These are phyloP conservation scores for Scophthalmus maximus DNA, from an alignment of 2,113 vertebrate species.

Conservation along the genomic window DNA sequence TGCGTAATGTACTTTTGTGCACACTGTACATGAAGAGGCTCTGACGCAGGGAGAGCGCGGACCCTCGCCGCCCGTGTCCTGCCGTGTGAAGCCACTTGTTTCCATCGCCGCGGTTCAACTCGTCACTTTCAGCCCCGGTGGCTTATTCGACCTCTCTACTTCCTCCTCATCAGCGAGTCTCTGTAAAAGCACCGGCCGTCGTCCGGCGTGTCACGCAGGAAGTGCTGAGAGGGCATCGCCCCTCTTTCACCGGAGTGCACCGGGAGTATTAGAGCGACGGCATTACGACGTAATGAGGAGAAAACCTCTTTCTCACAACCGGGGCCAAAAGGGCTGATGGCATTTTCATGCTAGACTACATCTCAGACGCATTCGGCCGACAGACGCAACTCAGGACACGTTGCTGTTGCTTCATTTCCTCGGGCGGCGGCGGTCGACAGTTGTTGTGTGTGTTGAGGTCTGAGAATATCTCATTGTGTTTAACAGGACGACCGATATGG, in stretches of 20 bases:
- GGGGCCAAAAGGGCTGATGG: constrained; percentile 61
- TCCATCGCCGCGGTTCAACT: constrained; percentile 34
- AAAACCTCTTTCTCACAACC: constrained; percentile 66
- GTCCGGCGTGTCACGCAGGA: constrained; percentile 59
- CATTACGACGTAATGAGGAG: constrained; percentile 70
- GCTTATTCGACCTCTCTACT: constrained; percentile 66
- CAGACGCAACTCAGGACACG: constrained; percentile 29
- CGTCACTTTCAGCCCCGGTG: constrained; percentile 58
- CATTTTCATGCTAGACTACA: constrained; percentile 69
- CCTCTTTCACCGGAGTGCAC: constrained; percentile 64
- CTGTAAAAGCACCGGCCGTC: constrained; percentile 66
- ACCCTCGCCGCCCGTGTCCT: no score
- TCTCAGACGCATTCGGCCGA: constrained; percentile 58
- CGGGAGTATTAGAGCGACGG: constrained; percentile 67
- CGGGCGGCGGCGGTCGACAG: background rate
- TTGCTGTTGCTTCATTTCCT: constrained; percentile 55
- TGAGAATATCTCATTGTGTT: constrained; percentile 2
- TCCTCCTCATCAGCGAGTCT: constrained; percentile 70
- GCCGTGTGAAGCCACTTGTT: constrained; percentile 28
- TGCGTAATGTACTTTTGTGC: no score
- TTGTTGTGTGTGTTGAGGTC: background rate
- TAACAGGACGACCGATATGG: no score
- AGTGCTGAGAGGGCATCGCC: constrained; percentile 71
- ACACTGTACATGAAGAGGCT: no score
- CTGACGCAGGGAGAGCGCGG: background rate